phyloP scores from a whole-genome alignment of 1,140 invertebrate genomes.

The Sycophaga agraensis region DNA sequence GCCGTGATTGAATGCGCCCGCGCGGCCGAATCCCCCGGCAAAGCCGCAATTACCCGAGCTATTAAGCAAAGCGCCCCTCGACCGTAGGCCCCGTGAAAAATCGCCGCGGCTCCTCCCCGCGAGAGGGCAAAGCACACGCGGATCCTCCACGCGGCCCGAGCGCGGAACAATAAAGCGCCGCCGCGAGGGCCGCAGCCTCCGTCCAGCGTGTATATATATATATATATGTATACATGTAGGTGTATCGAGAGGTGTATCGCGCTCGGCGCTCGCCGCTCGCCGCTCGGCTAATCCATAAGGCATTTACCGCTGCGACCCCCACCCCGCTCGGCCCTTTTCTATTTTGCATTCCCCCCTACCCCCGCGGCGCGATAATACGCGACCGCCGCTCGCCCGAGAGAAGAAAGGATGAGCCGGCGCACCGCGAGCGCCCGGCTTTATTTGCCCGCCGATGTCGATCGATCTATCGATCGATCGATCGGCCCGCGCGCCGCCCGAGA shows the following conservation, averaged over 20 bases:
- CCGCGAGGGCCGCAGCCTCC: background rate
- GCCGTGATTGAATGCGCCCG: too few species aligned
- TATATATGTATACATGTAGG: too few species aligned
- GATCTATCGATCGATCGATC: too few species aligned
- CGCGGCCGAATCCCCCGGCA: conserved; percentile 11
- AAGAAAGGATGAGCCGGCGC: background rate
- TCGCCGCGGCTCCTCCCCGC: too few species aligned
- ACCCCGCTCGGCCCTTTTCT: conserved; percentile 17
- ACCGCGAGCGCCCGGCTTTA: too few species aligned
- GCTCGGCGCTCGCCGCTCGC: background rate
- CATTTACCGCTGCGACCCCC: background rate
- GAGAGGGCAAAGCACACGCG: too few species aligned
- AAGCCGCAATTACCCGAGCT: background rate
- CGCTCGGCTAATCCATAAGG: background rate
- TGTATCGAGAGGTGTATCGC: conserved; percentile 4
- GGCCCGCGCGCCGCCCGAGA: background rate
- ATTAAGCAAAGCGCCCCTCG: too few species aligned
- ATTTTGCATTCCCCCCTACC: conserved; percentile 19
- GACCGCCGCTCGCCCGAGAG: background rate
- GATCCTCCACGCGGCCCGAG: too few species aligned
- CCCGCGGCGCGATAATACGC: background rate
- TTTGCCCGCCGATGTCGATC: too few species aligned
- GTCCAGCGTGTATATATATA: too few species aligned
- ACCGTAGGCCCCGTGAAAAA: too few species aligned
- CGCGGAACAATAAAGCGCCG: conserved; percentile 4